Conservation (phyloP, 2,888 invertebrate genomes). For the Drosophila phalerata region DNA sequence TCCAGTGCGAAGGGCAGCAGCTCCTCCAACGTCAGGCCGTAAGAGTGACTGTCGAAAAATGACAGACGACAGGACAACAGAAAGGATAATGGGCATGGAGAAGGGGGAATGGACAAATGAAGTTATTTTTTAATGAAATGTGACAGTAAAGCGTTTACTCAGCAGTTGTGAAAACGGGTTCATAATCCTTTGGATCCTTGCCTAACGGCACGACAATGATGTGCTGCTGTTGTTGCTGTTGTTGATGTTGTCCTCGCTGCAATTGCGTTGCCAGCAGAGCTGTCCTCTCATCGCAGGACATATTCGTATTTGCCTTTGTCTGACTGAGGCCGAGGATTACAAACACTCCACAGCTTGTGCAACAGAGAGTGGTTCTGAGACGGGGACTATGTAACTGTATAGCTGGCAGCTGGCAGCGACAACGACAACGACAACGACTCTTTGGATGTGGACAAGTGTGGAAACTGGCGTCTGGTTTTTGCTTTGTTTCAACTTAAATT, state of each 20-base stretch:
- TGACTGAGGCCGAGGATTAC: constrained; percentile 45
- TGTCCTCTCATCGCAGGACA: constrained; percentile 77
- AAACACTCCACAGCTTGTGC: constrained; percentile 54
- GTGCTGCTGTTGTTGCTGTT: constrained; percentile 53
- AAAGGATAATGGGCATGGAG: background rate
- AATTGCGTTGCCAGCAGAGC: constrained; percentile 64
- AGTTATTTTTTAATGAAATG: constrained; percentile 80
- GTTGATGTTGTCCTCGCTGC: constrained; percentile 42
- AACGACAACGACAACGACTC: constrained; percentile 22
- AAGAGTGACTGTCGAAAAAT: constrained; percentile 68
- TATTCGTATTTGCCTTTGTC: constrained; percentile 45
- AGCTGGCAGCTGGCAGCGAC: constrained; percentile 7
- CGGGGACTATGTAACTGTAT: background rate
- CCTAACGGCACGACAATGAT: constrained; percentile 67
- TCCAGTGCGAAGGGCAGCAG: constrained; percentile 85
- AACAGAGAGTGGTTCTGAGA: background rate
- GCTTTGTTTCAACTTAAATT: constrained; percentile 75
- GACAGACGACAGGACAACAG: background rate
- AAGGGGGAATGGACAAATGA: constrained; percentile 25
- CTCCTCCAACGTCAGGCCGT: constrained; percentile 86
- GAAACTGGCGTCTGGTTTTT: constrained; percentile 55
- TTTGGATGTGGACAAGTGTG: constrained; percentile 53
- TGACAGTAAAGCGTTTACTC: constrained; percentile 77
- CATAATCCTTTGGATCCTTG: constrained; percentile 75
- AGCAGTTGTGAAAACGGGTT: constrained; percentile 72